Conservation (phyloP, 2,888 invertebrate genomes). For the Acanthoscelides obtectus region DNA sequence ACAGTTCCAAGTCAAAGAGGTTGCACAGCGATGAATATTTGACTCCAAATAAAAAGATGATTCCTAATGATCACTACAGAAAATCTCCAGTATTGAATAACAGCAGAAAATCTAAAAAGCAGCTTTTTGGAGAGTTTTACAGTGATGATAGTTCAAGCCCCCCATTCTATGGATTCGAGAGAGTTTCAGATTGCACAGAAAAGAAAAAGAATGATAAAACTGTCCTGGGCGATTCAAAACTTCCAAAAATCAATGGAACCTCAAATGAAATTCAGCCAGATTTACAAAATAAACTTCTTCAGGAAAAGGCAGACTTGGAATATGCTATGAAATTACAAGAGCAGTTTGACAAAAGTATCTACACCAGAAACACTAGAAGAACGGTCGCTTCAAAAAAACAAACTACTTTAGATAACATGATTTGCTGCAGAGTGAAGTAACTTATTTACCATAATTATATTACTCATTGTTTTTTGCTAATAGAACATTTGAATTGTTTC, state of each 20-base stretch:
- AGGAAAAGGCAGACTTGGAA: slow-evolving; percentile 62
- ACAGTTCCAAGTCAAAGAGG: slow-evolving; percentile 3
- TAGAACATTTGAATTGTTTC: slow-evolving; percentile 8
- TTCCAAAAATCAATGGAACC: slow-evolving; percentile 8
- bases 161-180: slow-evolving; percentile 25
- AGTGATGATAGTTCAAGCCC: slow-evolving; percentile 13
- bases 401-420: slow-evolving; percentile 29
- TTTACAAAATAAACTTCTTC: slow-evolving; percentile 36
- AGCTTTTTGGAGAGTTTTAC: neutral
- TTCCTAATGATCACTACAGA: neutral
- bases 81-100: neutral
- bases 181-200: slow-evolving; percentile 1
- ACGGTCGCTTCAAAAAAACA: slow-evolving; percentile 23
- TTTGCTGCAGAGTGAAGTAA: slow-evolving; percentile 9
- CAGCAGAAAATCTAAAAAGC: neutral
- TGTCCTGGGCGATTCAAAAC: neutral
- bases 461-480: slow-evolving; percentile 1
- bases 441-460: slow-evolving; percentile 3
- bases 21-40: neutral
- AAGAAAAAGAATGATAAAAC: slow-evolving; percentile 4
- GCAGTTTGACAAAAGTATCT: slow-evolving; percentile 40
- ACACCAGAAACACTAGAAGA: slow-evolving; percentile 36
- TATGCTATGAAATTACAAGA: slow-evolving; percentile 56
- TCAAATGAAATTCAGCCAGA: slow-evolving; percentile 1
- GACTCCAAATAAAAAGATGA: neutral